These are phyloP conservation scores for Epinephelus coioides DNA, from an alignment of 2,797 vertebrate species.

Conservation along the genomic window DNA sequence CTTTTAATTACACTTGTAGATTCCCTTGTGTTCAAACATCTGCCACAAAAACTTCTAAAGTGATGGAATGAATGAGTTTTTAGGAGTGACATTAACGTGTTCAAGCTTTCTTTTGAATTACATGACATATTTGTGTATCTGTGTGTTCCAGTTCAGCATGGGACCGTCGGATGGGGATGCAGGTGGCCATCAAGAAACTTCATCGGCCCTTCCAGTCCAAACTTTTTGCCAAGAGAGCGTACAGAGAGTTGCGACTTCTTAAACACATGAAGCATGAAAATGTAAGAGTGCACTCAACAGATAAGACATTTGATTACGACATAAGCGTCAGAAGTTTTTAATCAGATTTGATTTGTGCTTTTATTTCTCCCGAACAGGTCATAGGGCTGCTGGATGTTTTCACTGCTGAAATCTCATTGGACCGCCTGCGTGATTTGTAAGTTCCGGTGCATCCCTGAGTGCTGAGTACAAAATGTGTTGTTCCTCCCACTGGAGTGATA, in stretches of 20 bases:
- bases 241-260: conserved; percentile 93
- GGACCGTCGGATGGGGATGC: conserved; percentile 86
- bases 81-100: not conserved
- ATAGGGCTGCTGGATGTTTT: conserved; percentile 96
- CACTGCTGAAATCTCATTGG: conserved; percentile 90
- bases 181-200: conserved; percentile 96
- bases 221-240: conserved; percentile 94
- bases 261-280: conserved; percentile 98
- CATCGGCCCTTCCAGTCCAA: conserved; percentile 96
- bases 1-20: not conserved
- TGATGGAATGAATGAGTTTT: not conserved
- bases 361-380: conserved; percentile 81
- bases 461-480: fast-evolving
- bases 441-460: conserved; percentile 46
- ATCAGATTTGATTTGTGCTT: not conserved
- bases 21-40: not conserved
- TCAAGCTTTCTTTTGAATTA: not conserved
- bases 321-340: not conserved
- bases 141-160: conserved; percentile 88
- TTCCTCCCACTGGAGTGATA: not conserved
- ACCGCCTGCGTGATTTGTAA: conserved; percentile 94
- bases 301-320: too few species aligned
- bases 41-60: not conserved
- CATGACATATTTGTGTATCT: not conserved
- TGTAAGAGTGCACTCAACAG: conserved; percentile 79